These are phyloP conservation scores for Ganaspis sp. DNA, from an alignment of 1,140 invertebrate genomes.

Conservation along the genomic window DNA sequence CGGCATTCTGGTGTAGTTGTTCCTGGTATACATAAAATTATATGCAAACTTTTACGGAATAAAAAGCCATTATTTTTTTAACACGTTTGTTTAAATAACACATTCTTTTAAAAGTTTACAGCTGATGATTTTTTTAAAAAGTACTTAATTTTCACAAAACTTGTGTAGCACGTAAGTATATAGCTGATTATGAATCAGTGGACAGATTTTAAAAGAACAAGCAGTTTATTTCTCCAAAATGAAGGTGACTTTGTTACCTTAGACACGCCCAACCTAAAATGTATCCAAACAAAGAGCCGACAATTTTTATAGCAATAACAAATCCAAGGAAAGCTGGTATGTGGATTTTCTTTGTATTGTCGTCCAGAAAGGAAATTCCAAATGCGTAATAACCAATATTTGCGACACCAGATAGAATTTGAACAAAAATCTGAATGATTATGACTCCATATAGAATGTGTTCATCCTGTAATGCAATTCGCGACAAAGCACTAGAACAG, in stretches of 20 bases:
- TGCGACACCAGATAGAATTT: conserved; percentile 79
- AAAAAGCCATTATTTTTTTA: no score
- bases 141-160: no score
- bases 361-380: conserved; percentile 82
- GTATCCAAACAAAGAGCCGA: conserved; percentile 71
- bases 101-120: no score
- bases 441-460: conserved; percentile 73
- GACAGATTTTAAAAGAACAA: no score
- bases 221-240: no score
- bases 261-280: conserved; percentile 72
- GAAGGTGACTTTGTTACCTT: conserved; percentile 59
- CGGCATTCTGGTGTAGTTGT: no score
- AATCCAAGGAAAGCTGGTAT: conserved; percentile 75
- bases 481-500: conserved; percentile 58
- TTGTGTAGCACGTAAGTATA: no score
- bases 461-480: conserved; percentile 57
- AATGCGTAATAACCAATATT: conserved; percentile 80
- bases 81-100: no score
- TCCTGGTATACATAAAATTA: no score
- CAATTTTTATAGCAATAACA: conserved; percentile 64
- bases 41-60: no score
- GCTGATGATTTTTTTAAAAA: no score
- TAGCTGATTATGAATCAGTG: no score
- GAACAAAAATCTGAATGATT: conserved; percentile 77
- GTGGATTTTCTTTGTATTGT: conserved; percentile 80